Evolutionary conservation across 2,888 invertebrate species (phyloP), one percentile per base, ranked within the genome.

Genomic region (Orthosia gothica): DNA sequence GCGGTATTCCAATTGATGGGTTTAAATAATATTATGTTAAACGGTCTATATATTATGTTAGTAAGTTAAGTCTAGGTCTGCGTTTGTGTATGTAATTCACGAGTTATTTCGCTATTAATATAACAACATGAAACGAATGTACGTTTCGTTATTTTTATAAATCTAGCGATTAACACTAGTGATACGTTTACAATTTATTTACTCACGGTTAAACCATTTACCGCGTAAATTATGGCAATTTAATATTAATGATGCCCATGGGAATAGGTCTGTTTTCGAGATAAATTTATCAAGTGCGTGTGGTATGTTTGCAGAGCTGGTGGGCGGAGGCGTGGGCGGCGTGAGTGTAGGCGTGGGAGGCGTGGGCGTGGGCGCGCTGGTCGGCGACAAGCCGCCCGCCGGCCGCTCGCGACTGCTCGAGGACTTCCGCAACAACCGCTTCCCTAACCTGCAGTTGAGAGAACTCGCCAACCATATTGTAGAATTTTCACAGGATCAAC

Each of bases 401-500:
- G 98, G 98, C 67, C 97, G 99, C 88, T 99, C 99, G 88, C 98
- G 99, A 63, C 97, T 99, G 71, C 97, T 99, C 70, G 99, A 99
- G 95, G 99, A 99, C 95, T 99, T 99, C 97, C 97, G 98, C 92
- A 98, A 98, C 96, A 98, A 98, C 94, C 97, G 99, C 91, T 99
- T 98, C 96, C 98, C 98, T 81, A 98, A 98, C 96, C 97, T 98
- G 89, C 98, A 98, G 93, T 97, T 99, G 87, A 98, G 99, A 87
- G 99, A 99, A 96, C 97, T 99, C 89, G 98, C 98, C 89, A 99
- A 99, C 96, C 99, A 99, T 95, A 99, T 99, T 92, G 99, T 99
- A 32, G 99, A 99, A 96, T 99, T 99, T 96, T 99, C 99, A 81
- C 99, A 99, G 96, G 99, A 99, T 96, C 99, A 99, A 95, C 99